These are phyloP conservation scores for Eristalis arbustorum DNA, from an alignment of 2,888 invertebrate species.

Conservation along the genomic window DNA sequence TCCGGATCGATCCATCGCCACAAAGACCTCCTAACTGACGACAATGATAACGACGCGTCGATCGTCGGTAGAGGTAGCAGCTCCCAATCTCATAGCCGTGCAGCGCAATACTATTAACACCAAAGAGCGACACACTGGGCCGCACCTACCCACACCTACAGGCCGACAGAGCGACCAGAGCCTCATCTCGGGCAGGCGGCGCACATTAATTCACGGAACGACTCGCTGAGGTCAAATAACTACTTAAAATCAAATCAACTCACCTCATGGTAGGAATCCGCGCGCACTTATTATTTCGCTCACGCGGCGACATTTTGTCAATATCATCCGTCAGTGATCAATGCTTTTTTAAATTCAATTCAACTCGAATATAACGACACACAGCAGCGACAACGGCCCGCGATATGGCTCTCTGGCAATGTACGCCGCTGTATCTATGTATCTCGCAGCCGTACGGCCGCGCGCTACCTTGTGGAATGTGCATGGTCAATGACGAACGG, in stretches of 20 bases:
- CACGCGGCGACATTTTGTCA: constrained; percentile 80
- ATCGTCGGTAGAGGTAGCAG: background rate
- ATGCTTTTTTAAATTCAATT: constrained; percentile 79
- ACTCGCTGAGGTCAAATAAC: constrained; percentile 68
- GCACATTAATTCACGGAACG: constrained; percentile 67
- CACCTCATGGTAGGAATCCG: constrained; percentile 56
- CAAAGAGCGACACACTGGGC: constrained; percentile 5
- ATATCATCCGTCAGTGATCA: constrained; percentile 78
- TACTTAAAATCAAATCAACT: constrained; percentile 71
- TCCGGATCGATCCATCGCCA: background rate
- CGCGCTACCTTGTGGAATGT: constrained; percentile 74
- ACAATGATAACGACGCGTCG: constrained; percentile 2
- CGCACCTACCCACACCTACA: constrained; percentile 42
- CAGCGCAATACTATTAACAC: background rate
- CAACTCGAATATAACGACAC: constrained; percentile 70
- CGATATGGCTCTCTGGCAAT: background rate
- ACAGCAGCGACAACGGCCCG: background rate
- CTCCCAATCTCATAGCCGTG: background rate
- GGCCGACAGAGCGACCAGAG: constrained; percentile 13
- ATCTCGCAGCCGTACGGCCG: background rate
- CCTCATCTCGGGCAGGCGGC: constrained; percentile 42
- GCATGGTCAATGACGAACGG: constrained; percentile 66
- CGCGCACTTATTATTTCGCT: constrained; percentile 73
- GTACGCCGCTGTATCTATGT: constrained; percentile 29
- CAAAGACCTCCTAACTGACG: constrained; percentile 12